Percentiles rank a stretch among this genome's conserved stretches.
phyloP scores from a whole-genome alignment of 2,888 invertebrate genomes.

The Ectobius pallidus region DNA sequence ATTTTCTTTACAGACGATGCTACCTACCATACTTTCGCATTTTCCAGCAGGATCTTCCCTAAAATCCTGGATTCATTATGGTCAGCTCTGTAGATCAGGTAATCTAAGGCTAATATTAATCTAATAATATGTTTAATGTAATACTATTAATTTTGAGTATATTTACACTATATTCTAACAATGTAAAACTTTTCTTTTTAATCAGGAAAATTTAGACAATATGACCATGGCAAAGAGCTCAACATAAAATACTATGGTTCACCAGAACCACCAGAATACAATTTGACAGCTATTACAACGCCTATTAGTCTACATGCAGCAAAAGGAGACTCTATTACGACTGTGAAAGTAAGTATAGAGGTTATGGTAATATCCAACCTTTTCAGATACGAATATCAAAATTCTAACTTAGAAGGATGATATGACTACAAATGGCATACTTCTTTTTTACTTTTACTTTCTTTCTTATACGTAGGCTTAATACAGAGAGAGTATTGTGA shows the following conservation, averaged over 20 bases:
- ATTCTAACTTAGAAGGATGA: no score
- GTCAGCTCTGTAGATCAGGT: constrained; percentile 16
- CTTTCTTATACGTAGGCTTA: no score
- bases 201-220: background rate
- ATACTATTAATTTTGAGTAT: no score
- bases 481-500: no score
- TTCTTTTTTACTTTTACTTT: no score
- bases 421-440: no score
- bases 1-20: constrained; percentile 13
- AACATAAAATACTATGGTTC: constrained; percentile 10
- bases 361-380: no score
- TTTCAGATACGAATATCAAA: no score
- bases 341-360: background rate
- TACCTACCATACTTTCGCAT: background rate
- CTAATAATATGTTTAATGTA: no score
- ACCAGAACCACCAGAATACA: background rate
- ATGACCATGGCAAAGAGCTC: background rate
- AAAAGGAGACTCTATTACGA: background rate
- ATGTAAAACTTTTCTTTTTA: no score
- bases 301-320: constrained; percentile 1
- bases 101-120: no score
- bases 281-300: constrained; percentile 4
- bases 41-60: constrained; percentile 21
- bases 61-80: constrained; percentile 24
- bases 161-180: no score